Evolutionary conservation across 2,888 invertebrate species (phyloP), one percentile per base, ranked within the genome.

Genomic region (Athrips mouffetella): DNA sequence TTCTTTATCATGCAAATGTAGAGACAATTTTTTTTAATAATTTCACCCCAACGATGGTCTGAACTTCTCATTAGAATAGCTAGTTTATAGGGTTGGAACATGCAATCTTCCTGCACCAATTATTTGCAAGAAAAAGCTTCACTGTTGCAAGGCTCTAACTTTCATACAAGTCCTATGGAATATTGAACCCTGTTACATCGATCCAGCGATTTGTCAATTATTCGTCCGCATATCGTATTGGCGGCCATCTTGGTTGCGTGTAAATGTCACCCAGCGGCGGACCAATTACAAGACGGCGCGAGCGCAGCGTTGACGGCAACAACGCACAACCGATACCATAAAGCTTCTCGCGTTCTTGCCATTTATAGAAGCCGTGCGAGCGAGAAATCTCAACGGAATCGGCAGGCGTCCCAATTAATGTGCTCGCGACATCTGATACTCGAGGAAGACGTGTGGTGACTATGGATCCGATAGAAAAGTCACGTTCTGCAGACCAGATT

Each of bases 201-300:
- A n/a, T n/a, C 20, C n/a, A 45, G 25, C 35, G 35, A 83, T 88
- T 87, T 86, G 87, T 88, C 87, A 88, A 85, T 84, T 80, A 78
- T 73, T 75, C 72, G 76, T 79, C 81, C 70, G 64, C 71, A 74
- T 80, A 77, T 78, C 79, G 74, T 75, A 65, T 70, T 73, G 70
- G 58, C 84, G 73, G 84, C 85, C 85, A 86, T 87, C 85, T 86
- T 84, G 83, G 57, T 63, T 54, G 70, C 84, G 74, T 82, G 87
- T 85, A 83, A 82, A 82, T 82, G 87, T 87, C 87, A 85, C 72
- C 76, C 72, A 73, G 71, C 78, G 71, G 78, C 70, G 80, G 78
- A 84, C 87, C 87, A 88, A 87, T 88, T 87, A 87, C 86, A 84
- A 75, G 73, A 56, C 70, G 66, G 79, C 81, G 81, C 82, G 71